Conservation (phyloP, 2,113 vertebrate species). For the Toxostoma redivivum region DNA sequence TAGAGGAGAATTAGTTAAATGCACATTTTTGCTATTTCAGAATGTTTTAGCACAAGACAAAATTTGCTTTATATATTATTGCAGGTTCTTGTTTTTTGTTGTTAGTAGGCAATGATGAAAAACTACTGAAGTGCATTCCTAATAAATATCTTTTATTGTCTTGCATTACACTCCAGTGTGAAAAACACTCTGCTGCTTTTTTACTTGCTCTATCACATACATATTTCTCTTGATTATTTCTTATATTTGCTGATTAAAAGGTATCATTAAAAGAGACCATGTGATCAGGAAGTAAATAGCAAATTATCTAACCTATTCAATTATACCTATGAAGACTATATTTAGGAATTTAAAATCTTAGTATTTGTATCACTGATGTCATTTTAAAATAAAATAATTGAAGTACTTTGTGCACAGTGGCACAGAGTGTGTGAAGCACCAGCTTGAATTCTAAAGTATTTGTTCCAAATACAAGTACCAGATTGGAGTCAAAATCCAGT, state of each 20-base stretch:
- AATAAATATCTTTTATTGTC: not conserved
- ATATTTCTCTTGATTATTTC: not conserved
- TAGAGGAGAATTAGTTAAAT: not conserved
- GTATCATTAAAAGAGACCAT: not conserved
- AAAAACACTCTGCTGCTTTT: not conserved
- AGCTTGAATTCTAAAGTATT: not conserved
- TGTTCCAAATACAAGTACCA: not conserved
- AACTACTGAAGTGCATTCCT: not conserved
- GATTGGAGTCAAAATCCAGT: not conserved
- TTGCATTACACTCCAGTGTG: not conserved
- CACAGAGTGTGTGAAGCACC: not conserved
- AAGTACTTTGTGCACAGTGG: not conserved
- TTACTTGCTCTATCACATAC: not conserved
- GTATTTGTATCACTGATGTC: not conserved
- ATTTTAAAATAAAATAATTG: not conserved
- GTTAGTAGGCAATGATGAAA: not conserved
- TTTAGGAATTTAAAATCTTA: not conserved
- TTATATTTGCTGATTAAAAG: not conserved
- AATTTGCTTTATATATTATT: not conserved
- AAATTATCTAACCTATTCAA: not conserved
- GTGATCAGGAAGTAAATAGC: not conserved
- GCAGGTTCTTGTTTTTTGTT: rapidly evolving
- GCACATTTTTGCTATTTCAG: not conserved
- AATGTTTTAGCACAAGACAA: not conserved
- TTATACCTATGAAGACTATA: not conserved